Base-by-base conservation (phyloP, 2,888 invertebrate genomes). In the Desoria tigrina region DNA sequence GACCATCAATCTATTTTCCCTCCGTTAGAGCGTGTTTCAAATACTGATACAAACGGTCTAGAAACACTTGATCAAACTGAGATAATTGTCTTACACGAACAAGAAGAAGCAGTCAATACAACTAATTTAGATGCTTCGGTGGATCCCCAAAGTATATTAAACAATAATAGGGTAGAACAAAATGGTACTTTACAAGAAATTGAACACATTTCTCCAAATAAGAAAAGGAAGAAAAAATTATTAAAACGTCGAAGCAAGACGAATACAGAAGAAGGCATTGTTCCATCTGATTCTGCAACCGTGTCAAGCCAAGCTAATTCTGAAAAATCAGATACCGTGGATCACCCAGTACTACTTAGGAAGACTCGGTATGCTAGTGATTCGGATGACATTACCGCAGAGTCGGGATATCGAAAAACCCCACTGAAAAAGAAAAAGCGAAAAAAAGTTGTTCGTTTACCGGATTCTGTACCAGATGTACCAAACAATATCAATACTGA, bases 301-400 rank as follows among this genome's bases (percentile, higher is more conserved):
- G 18, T 49, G 16, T 49, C 50, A 14, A 39, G 9, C 9, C 39
- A 11, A 11, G 49, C 7, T 7, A 11, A 39, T 39, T 39, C 39
- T 39, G 11, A 39, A 39, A 39, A 39, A 14, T 49, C 21, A 23
- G 7, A 6, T 9, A 11, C 49, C 6, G 7, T 18, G 7, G 23
- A 49, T 9, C 21, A 9, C 7, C n/a, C 49, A 6, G 9, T 24
- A 24, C 7, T 7, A 11, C 9, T 24, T 9, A n/a, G 21, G 16
- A 53, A 7, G n/a, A 53, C 14, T 9, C 7, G n/a, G 4, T 16
- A 21, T 9, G 53, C 53, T 16, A 53, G 53, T 24, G 53, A 53
- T 9, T 53, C 53, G 6, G 53, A 53, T 24, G 53, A 53, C n/a
- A 53, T 53, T n/a, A 53, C 53, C 26, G 21, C 53, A 26, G 53